These are phyloP conservation scores for Eleutherodactylus coqui DNA, from an alignment of 2,797 vertebrate species.

Conservation along the genomic window DNA sequence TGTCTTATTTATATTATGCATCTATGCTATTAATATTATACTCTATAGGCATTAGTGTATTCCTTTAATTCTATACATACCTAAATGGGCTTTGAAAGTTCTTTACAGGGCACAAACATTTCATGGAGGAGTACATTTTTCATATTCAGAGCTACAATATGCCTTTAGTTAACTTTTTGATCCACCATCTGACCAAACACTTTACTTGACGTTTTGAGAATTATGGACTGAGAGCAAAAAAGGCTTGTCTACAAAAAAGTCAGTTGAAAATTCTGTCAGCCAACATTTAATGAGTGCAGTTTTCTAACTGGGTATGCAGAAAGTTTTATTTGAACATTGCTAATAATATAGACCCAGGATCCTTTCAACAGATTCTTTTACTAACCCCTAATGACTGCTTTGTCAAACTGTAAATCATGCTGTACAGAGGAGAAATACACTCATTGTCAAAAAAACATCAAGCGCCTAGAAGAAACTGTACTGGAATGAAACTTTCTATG, in stretches of 20 bases:
- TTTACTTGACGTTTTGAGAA: background rate
- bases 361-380: slow-evolving; percentile 11
- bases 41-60: too few relatives aligned
- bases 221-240: background rate
- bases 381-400: background rate
- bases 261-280: background rate
- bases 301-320: background rate
- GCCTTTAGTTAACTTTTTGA: too few relatives aligned
- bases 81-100: background rate
- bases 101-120: background rate
- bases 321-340: background rate
- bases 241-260: slow-evolving; percentile 3
- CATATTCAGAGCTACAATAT: background rate
- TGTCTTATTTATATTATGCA: too few relatives aligned
- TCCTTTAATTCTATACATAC: too few relatives aligned
- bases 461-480: too few relatives aligned
- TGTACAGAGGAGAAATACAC: background rate
- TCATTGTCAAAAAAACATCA: too few relatives aligned
- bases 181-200: background rate
- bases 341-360: background rate
- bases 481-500: too few relatives aligned
- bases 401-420: slow-evolving; percentile 30
- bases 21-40: too few relatives aligned
- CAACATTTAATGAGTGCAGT: background rate
- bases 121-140: background rate